phyloP scores from a whole-genome alignment of 2,888 invertebrate species.

The Drosophila mettleri region DNA sequence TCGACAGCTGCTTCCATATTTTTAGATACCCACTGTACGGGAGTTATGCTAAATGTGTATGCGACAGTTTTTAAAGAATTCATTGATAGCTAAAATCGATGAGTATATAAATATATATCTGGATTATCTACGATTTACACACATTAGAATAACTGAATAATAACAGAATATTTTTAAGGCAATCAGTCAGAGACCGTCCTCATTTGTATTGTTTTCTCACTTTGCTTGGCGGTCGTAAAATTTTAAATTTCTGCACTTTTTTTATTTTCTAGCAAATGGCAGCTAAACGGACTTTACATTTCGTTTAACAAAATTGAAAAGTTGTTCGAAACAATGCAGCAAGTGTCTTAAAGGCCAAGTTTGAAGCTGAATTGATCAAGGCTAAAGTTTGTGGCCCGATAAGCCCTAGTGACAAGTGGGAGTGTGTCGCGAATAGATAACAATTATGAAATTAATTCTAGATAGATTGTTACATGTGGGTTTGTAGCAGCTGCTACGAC shows the following conservation, averaged over 20 bases:
- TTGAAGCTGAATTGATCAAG: slow-evolving; percentile 19
- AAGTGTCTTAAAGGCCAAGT: neutral
- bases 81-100: neutral
- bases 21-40: neutral
- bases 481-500: slow-evolving; percentile 14
- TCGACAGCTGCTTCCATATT: slow-evolving; percentile 6
- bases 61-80: neutral
- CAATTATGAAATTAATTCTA: slow-evolving; percentile 8
- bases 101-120: neutral
- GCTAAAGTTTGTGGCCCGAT: neutral
- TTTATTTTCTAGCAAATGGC: neutral
- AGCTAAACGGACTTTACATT: neutral
- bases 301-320: slow-evolving; percentile 17
- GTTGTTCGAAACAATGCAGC: slow-evolving; percentile 10
- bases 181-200: too few relatives aligned
- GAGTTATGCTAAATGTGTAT: neutral
- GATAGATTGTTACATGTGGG: slow-evolving; percentile 18
- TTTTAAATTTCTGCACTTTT: neutral
- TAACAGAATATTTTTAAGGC: neutral
- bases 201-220: slow-evolving; percentile 3
- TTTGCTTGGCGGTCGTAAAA: neutral
- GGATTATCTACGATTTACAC: neutral
- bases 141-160: neutral
- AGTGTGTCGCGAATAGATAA: slow-evolving; percentile 15
- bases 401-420: slow-evolving; percentile 23